A percentile compares a stretch with the other conserved stretches of the same genome.
Evolutionary conservation across 2,113 vertebrate genomes (phyloP).

Genomic region (Albula goreensis): DNA sequence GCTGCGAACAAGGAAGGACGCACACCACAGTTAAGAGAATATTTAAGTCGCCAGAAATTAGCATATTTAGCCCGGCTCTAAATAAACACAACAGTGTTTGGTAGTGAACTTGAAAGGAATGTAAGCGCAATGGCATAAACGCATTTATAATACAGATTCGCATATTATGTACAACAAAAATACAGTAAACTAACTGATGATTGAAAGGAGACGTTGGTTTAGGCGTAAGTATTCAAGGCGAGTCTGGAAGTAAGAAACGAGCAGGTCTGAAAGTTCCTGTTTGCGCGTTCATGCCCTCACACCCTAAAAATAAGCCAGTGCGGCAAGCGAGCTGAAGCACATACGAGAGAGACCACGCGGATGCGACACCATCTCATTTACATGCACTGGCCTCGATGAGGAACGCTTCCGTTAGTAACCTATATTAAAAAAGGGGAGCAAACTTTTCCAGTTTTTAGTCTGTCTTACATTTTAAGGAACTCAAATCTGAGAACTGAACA

Average conservation of each 20-base stretch:
- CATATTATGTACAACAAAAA: not conserved
- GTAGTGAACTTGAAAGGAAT: not conserved
- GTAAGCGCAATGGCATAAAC: too few species aligned
- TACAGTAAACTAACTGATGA: not conserved
- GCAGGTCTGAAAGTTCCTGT: slow-evolving; percentile 59
- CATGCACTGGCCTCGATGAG: slow-evolving; percentile 46
- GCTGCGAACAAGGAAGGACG: slow-evolving; percentile 36
- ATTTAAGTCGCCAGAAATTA: not conserved
- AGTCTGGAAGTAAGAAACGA: slow-evolving; percentile 47
- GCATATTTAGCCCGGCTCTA: not conserved
- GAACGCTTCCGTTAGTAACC: slow-evolving; percentile 39
- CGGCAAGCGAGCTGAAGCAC: slow-evolving; percentile 52
- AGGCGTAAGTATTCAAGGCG: slow-evolving; percentile 21
- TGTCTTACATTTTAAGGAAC: slow-evolving; percentile 64
- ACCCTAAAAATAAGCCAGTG: slow-evolving; percentile 64
- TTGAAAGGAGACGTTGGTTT: not conserved
- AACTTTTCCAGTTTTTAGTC: slow-evolving; percentile 43
- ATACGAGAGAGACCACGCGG: slow-evolving; percentile 55
- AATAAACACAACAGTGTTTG: not conserved
- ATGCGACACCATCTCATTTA: slow-evolving; percentile 36
- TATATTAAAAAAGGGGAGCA: slow-evolving; percentile 40
- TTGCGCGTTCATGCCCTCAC: slow-evolving; percentile 51
- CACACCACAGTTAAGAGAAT: slow-evolving; percentile 46
- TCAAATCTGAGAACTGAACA: slow-evolving; percentile 45
- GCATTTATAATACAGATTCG: too few species aligned